Base-by-base conservation (phyloP, 2,888 invertebrate species). In the Noctua fimbriata region DNA sequence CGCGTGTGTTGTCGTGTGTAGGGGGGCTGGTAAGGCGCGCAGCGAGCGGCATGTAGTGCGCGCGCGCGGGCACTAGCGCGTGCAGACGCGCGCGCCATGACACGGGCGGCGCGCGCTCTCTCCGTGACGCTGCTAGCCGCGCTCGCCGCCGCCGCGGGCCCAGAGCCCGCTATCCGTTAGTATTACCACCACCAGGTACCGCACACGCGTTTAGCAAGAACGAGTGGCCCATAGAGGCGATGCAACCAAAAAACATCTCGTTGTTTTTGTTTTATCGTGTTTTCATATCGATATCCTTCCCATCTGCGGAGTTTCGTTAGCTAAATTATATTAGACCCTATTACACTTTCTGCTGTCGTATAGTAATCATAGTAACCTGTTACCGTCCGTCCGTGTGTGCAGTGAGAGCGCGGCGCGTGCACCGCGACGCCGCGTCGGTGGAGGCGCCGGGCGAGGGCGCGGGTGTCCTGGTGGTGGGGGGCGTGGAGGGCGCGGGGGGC, bases 111-210 rank as follows among this genome's bases (percentile, higher is more conserved):
- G 83, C 84, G 81, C 79, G 88, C 89, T 79, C 87, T 90, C 67
- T 10, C 70, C 55, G 75, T 89, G 73, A 89, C 90, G 89, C 88
- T 92, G 88, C 89, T 89, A 72, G 87, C 84, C 78, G 85, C 88
- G 74, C 83, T 91, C 65, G 86, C 89, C 81, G 87, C 89, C 83
- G 90, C 90, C 78, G 89, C 87, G 76, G 91, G 89, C 76, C 88
- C 88, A 69, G 83, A 73, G 36, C 70, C 71, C 79, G 24, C 76
- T 47, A 79, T 12, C 41, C 81, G 87, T 84, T 55, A 87, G 87
- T 82, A 63, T 52, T 52, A 7, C 16, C 28, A 14, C 12, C 18
- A 67, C 32, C 49, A 28, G 2, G 36, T 36, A n/a, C 36, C 14
- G 24, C 7, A 21, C 21, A 24, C 41, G n/a, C n/a, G 41, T 28